Evolutionary conservation across 2,797 vertebrate species (phyloP).

Genomic region (Sebastes variabilis): DNA sequence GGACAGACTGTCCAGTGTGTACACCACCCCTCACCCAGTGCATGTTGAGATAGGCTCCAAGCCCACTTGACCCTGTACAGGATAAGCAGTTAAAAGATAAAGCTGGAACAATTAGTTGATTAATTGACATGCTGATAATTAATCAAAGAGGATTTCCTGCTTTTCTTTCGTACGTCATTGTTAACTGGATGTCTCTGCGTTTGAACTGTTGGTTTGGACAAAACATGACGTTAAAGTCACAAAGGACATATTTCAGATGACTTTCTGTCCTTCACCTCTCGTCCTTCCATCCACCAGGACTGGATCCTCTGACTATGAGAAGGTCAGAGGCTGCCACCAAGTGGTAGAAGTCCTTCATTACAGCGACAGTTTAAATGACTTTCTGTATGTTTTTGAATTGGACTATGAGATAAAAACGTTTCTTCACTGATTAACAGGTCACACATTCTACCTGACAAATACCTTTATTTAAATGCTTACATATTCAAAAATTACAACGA

Average conservation of each 20-base stretch:
- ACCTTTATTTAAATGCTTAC: background rate
- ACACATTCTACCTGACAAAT: background rate
- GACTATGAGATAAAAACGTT: too few species aligned
- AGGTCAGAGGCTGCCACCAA: slow-evolving; percentile 14
- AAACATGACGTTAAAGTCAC: background rate
- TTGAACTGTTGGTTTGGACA: background rate
- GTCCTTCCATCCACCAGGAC: background rate
- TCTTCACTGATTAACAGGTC: background rate
- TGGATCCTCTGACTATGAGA: background rate
- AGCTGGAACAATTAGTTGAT: background rate
- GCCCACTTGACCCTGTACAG: background rate
- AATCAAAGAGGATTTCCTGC: background rate
- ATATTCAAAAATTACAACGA: background rate
- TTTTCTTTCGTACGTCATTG: background rate
- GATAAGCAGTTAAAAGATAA: background rate
- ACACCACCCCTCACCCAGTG: background rate
- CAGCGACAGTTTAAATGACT: background rate
- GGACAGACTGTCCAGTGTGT: background rate
- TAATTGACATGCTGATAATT: background rate
- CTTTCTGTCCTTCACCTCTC: background rate
- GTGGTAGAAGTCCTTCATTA: slow-evolving; percentile 8
- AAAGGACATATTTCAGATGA: background rate
- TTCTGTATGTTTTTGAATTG: background rate
- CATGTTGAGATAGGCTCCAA: slow-evolving; percentile 13
- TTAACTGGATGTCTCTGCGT: background rate